These are phyloP conservation scores for Zaprionus taronus DNA, from an alignment of 1,140 invertebrate species.

Conservation along the genomic window DNA sequence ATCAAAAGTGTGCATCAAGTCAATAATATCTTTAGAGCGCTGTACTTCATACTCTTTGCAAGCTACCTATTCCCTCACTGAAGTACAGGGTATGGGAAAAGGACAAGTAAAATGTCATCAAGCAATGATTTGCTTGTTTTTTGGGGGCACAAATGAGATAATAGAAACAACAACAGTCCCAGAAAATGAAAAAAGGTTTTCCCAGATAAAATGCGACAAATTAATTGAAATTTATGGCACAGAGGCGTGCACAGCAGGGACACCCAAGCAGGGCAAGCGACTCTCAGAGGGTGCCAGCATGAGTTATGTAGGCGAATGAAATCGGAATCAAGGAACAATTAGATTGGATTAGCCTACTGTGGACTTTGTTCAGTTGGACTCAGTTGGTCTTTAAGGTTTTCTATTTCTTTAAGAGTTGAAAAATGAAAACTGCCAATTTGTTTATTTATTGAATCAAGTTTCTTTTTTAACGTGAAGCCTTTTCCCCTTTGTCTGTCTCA, in stretches of 20 bases:
- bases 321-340: constrained; percentile 67
- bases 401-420: background rate
- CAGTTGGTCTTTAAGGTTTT: constrained; percentile 7
- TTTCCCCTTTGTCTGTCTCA: background rate
- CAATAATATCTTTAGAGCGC: background rate
- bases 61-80: background rate
- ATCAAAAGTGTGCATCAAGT: no score
- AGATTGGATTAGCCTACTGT: constrained; percentile 57
- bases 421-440: background rate
- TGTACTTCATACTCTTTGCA: background rate
- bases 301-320: constrained; percentile 33
- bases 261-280: background rate
- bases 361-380: constrained; percentile 23
- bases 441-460: constrained; percentile 1
- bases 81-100: constrained; percentile 36
- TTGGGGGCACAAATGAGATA: constrained; percentile 23
- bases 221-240: constrained; percentile 75
- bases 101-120: constrained; percentile 71
- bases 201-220: constrained; percentile 73
- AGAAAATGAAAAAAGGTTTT: constrained; percentile 51
- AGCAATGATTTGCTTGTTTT: constrained; percentile 69
- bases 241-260: constrained; percentile 52
- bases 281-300: constrained; percentile 10
- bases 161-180: constrained; percentile 42
- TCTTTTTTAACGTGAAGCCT: background rate